phyloP scores from a whole-genome alignment of 2,888 invertebrate genomes.

The Troides oblongomaculatus region DNA sequence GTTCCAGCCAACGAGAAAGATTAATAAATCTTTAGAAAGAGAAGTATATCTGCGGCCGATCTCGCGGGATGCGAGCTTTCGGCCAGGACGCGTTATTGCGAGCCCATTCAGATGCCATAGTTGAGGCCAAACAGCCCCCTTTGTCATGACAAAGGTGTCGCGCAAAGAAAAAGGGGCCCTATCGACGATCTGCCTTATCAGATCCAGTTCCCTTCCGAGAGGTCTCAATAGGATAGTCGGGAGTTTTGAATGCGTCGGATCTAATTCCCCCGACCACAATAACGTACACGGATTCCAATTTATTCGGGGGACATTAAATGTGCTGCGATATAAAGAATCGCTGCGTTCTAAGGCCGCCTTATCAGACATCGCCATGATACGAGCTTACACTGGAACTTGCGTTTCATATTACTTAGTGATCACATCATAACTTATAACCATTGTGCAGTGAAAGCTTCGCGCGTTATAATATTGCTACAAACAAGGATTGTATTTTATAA shows the following conservation, averaged over 20 bases:
- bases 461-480: too few species aligned
- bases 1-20: conserved; percentile 74
- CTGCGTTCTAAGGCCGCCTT: conserved; percentile 45
- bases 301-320: conserved; percentile 56
- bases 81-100: conserved; percentile 76
- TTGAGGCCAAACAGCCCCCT: conserved; percentile 74
- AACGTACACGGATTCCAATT: conserved; percentile 69
- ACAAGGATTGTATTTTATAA: too few species aligned
- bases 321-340: conserved; percentile 51
- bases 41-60: conserved; percentile 75
- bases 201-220: conserved; percentile 77
- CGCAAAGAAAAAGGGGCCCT: conserved; percentile 77
- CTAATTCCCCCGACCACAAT: conserved; percentile 75
- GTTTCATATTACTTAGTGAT: conserved; percentile 39
- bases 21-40: conserved; percentile 78
- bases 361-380: conserved; percentile 55
- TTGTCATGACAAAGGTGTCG: conserved; percentile 80
- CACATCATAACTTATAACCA: conserved; percentile 1
- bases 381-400: conserved; percentile 43
- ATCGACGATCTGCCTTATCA: conserved; percentile 78
- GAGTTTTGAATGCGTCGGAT: conserved; percentile 73
- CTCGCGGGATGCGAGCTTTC: conserved; percentile 74
- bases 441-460: too few species aligned
- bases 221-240: conserved; percentile 76
- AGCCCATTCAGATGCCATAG: conserved; percentile 78